Conservation (phyloP, 2,888 invertebrate genomes). For the Fragum whitleyi region DNA sequence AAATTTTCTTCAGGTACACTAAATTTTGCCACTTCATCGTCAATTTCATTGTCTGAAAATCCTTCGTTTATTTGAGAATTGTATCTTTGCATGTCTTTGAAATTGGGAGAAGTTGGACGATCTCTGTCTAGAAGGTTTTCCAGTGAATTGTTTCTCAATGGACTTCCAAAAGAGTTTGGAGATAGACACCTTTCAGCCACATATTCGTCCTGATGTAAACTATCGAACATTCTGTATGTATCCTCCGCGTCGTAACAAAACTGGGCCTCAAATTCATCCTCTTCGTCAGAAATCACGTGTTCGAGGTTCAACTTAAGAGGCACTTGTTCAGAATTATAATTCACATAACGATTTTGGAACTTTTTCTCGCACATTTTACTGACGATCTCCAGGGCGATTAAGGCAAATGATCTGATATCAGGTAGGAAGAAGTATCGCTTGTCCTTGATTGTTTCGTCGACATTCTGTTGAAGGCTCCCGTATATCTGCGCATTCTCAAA, state of each 20-base stretch:
- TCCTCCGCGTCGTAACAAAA: conserved; percentile 64
- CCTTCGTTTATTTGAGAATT: background rate
- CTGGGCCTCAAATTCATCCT: conserved; percentile 64
- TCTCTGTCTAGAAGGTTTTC: conserved; percentile 54
- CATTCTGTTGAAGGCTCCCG: conserved; percentile 77
- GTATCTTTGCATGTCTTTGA: background rate
- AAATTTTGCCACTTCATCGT: conserved; percentile 35
- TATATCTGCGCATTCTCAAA: conserved; percentile 79
- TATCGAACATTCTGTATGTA: conserved; percentile 60
- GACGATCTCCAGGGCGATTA: conserved; percentile 77
- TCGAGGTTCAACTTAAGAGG: conserved; percentile 56
- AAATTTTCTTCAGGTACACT: conserved; percentile 30
- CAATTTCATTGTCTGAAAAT: conserved; percentile 35
- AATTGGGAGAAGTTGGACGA: conserved; percentile 46
- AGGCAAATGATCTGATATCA: conserved; percentile 79
- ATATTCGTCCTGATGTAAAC: conserved; percentile 43
- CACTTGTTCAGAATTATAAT: conserved; percentile 59
- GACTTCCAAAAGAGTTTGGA: background rate
- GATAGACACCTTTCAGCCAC: conserved; percentile 33
- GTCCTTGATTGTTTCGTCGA: conserved; percentile 68
- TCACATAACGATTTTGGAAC: conserved; percentile 67
- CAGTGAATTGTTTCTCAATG: conserved; percentile 41
- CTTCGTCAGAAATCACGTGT: conserved; percentile 63
- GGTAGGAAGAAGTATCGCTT: conserved; percentile 78
- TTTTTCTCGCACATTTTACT: conserved; percentile 74